Conservation (phyloP, 2,888 invertebrate species). For the Archips xylosteana region DNA sequence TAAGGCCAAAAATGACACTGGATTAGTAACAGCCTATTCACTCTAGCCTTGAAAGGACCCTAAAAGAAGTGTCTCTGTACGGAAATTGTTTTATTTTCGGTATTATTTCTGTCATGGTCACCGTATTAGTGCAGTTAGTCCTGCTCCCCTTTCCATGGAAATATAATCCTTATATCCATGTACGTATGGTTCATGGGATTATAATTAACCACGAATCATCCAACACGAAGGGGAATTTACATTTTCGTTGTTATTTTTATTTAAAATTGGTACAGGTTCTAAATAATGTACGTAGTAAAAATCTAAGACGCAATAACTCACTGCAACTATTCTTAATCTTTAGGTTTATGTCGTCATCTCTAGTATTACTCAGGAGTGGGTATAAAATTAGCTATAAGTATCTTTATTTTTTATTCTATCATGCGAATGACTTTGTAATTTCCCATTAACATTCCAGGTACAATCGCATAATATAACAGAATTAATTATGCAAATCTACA, state of each 20-base stretch:
- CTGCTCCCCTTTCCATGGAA: conserved; percentile 4
- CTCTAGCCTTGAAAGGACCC: too few species aligned
- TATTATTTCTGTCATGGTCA: not conserved
- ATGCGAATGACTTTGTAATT: not conserved
- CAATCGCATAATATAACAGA: not conserved
- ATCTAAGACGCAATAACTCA: not conserved
- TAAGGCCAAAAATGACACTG: too few species aligned
- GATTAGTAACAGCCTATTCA: too few species aligned
- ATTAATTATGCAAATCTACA: not conserved
- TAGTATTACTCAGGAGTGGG: not conserved
- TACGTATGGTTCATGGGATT: conserved; percentile 11
- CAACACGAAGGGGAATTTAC: conserved; percentile 4
- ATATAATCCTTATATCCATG: conserved; percentile 19
- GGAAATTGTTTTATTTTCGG: not conserved
- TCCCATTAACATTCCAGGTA: not conserved
- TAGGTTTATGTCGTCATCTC: conserved; percentile 8
- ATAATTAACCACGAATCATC: conserved; percentile 2
- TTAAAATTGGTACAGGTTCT: not conserved
- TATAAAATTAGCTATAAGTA: not conserved
- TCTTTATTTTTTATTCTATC: not conserved
- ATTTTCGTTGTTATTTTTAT: conserved; percentile 9
- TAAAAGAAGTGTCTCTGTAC: too few species aligned
- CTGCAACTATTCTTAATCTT: not conserved
- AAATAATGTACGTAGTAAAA: not conserved
- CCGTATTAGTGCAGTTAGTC: not conserved